Percentiles rank a stretch among this genome's conserved stretches.
phyloP scores from a whole-genome alignment of 2,797 vertebrate genomes.

The Helarctos malayanus region DNA sequence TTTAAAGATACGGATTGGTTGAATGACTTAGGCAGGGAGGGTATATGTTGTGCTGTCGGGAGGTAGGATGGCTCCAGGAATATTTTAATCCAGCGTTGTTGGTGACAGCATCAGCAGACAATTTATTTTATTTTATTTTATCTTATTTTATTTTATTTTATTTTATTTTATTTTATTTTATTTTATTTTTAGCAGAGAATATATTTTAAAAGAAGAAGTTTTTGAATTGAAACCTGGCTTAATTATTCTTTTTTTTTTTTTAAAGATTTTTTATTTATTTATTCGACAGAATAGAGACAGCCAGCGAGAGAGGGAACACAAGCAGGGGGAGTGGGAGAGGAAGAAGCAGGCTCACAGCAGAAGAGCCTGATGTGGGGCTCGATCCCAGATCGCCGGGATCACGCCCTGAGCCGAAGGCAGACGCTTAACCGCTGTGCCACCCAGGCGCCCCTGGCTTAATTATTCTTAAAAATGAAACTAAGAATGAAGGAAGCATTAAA shows the following conservation, averaged over 20 bases:
- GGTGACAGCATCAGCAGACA: background rate
- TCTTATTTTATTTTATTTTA: no score
- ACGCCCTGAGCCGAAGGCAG: no score
- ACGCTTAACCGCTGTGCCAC: no score
- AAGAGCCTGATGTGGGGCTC: no score
- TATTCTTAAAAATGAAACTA: background rate
- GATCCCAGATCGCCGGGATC: no score
- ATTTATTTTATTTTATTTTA: background rate
- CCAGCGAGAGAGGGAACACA: no score
- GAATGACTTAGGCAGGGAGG: background rate
- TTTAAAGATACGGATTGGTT: slow-evolving; percentile 31
- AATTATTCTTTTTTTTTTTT: background rate
- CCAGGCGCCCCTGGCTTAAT: background rate
- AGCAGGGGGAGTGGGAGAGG: no score
- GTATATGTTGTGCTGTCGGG: background rate
- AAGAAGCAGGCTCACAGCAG: no score
- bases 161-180: no score
- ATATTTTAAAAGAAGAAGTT: background rate
- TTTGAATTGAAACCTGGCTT: background rate
- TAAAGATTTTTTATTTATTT: no score
- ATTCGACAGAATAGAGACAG: no score
- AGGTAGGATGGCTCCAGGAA: background rate
- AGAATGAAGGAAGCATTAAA: background rate
- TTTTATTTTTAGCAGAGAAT: no score
- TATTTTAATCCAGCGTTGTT: background rate